Percentiles rank a stretch among this genome's conserved stretches.
Evolutionary conservation across 2,113 vertebrate genomes (phyloP).

Genomic region (Lanius collurio): DNA sequence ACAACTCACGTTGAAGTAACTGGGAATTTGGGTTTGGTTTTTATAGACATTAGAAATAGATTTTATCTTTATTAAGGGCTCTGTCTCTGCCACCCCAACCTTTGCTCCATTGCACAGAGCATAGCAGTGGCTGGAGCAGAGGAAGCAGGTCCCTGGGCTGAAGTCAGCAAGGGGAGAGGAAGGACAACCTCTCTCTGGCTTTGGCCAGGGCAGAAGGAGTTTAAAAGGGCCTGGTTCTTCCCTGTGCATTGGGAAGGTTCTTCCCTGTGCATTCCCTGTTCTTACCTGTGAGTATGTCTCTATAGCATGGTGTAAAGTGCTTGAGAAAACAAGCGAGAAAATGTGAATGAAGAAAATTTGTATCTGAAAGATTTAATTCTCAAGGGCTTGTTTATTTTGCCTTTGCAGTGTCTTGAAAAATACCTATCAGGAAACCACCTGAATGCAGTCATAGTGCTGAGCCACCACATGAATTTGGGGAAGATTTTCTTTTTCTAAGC

Average conservation of each 20-base stretch:
- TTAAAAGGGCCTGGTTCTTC: not conserved
- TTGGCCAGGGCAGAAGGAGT: not conserved
- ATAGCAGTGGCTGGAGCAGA: not conserved
- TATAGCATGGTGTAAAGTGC: not conserved
- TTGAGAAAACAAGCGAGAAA: not conserved
- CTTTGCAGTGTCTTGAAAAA: not conserved
- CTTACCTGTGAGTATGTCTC: not conserved
- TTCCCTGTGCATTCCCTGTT: not conserved
- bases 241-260: not conserved
- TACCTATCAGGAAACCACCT: not conserved
- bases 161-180: not conserved
- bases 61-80: conserved; percentile 67
- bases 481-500: conserved; percentile 21
- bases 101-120: conserved; percentile 21
- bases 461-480: not conserved
- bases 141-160: not conserved
- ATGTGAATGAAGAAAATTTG: not conserved
- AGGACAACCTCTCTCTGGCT: not conserved
- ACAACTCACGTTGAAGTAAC: conserved; percentile 52
- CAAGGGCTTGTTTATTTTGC: not conserved
- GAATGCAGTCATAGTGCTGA: not conserved
- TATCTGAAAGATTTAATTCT: not conserved
- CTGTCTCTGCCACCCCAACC: conserved; percentile 5
- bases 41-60: conserved; percentile 72
- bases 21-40: conserved; percentile 69